phyloP scores from a whole-genome alignment of 2,888 invertebrate genomes.

The Mantis religiosa region DNA sequence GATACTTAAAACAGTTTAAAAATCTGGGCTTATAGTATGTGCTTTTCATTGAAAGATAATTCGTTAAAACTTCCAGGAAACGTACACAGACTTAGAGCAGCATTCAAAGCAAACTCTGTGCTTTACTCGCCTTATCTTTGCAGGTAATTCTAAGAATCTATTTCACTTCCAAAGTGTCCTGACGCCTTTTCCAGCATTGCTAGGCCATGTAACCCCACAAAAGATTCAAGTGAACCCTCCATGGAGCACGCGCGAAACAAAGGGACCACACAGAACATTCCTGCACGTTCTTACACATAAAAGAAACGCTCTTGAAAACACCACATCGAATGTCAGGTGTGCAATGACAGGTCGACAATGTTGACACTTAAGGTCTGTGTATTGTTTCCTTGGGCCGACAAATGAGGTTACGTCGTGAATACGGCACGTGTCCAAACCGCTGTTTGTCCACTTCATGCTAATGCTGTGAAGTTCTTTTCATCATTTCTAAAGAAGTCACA shows the following conservation, averaged over 20 bases:
- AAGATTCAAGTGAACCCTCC: background rate
- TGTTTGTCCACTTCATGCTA: background rate
- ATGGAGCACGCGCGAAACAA: background rate
- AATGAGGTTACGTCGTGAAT: background rate
- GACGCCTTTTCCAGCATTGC: no score
- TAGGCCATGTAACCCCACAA: no score
- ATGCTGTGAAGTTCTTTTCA: background rate
- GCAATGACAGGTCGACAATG: background rate
- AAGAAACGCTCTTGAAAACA: background rate
- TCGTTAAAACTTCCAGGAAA: no score
- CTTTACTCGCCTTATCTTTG: no score
- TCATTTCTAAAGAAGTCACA: background rate
- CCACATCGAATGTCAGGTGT: background rate
- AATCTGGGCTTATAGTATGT: no score
- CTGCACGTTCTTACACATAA: background rate
- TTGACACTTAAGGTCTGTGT: background rate
- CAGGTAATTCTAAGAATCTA: no score
- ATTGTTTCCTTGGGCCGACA: background rate
- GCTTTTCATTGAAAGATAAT: no score
- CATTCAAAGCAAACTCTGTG: no score
- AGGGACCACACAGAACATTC: background rate
- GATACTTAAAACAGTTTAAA: no score
- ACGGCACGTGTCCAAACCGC: background rate
- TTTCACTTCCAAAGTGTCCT: no score
- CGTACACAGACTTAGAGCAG: no score